Evolutionary conservation across 2,888 invertebrate species (phyloP), one percentile per base, ranked within the genome.

Genomic region (Andricus curvator): DNA sequence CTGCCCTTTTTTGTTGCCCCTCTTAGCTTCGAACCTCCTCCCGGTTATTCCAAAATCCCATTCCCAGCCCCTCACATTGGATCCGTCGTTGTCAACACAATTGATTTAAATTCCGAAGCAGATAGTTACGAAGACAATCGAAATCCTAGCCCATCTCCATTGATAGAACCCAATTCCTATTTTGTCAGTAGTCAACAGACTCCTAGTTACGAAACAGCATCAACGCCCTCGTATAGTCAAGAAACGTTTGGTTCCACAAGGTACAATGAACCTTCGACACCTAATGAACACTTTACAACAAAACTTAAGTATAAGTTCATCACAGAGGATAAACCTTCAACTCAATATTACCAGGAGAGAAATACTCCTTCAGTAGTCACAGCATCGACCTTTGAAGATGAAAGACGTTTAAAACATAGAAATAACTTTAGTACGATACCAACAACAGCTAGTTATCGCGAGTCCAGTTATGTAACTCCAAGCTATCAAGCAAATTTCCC

Each of bases 11-110:
- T 97, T 87, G 97, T 97, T 11, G 97, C 97, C 0, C 97, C 97
- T 0, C 92, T 97, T 37, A 97, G 96, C 88, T 97, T 97, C 88
- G 96, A 96, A 85, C 96, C 97, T n/a, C 97, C 97, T 0, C 94
- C 95, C 74, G 97, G 97, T 4, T 97, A 97, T 89, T 96, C 96
- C 0, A 97, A 97, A 93, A 97, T 97, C 84, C 96, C 97, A 0
- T 95, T 97, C 90, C 97, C 97, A 0, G 96, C 97, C 20, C 97
- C 97, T 0, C 97, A 97, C 88, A 97, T 97, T 0, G 97, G 97
- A 1, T 97, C 97, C 0, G 96, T 97, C 5, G 96, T 97, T 0
- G 94, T 97, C 1, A 95, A 96, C 86, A 94, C 94, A 9, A 76
- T 89, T n/a, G 91, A 89, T 60, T 66, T 84, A 4, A 81, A 81